Evolutionary conservation across 2,888 invertebrate species (phyloP), one percentile per base, ranked within the genome.

Genomic region (Ophioninae sp.): DNA sequence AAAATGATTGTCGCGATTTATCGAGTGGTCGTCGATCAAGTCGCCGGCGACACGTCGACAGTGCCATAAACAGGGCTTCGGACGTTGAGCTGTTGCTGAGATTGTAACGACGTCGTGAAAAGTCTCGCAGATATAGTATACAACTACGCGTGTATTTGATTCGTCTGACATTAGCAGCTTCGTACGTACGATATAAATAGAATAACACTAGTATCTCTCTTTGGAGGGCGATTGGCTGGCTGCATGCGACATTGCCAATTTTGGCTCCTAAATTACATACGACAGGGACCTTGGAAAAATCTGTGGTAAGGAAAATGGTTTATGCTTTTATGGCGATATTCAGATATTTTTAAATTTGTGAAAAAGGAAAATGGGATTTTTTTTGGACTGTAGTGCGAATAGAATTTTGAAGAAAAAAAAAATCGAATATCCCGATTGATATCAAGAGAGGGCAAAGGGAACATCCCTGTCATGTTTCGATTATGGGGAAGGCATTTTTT

Each of bases 191-290:
- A 86, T 87, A 87, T 88, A 88, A 88, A 89, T 89, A 88, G 86
- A 88, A 87, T 87, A 87, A 88, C 86, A 88, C 88, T 88, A 88
- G 86, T 85, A 87, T 87, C 87, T 87, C 85, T 89, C 89, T 89
- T 89, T 89, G 89, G 89, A 89, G 89, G 79, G 84, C 86, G 85
- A 88, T 87, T 86, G 87, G 87, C 85, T 85, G 78, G 84, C 82
- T 84, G 75, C 75, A 79, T 68, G 65, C 79, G 81, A 83, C 75
- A 83, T 81, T 84, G 85, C 80, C 85, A 86, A 87, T 86, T 83
- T 87, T 84, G 85, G 85, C 87, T 86, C 83, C 78, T 81, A 73
- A 79, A n/a, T 77, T 77, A 75, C 13, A 44, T 70, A 78, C 62
- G 59, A 50, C 20, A 23, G 59, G 70, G 37, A 72, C 37, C 74